Base-by-base conservation (phyloP, 2,888 invertebrate species). In the Dolichomitus sp. region DNA sequence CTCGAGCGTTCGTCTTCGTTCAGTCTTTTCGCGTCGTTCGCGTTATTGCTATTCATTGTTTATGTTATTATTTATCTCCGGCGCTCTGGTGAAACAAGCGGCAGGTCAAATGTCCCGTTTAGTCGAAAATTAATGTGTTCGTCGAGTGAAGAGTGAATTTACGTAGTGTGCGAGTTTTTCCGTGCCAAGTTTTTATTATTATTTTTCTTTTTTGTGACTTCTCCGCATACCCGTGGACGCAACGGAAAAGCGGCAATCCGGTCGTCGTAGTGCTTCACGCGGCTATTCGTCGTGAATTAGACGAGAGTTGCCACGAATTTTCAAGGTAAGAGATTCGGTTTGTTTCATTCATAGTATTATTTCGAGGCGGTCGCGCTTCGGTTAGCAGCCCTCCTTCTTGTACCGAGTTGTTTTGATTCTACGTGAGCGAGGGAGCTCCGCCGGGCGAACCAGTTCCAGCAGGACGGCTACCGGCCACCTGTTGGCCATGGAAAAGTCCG, bases 381-480 rank as follows among this genome's bases (percentile, higher is more conserved):
- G 45, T 57, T 6, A 23, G n/a, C 30, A 54, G 61, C 48, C 11
- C 33, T 17, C 11, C 3, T 6, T 54, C 42, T 52, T 48, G 11
- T 68, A 23, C 48, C 27, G 52, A 52, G 83, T 83, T 83, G 83
- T 83, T 83, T 83, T 83, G 72, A 83, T 83, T 68, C 72, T 23
- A 45, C 76, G 76, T 52, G 75, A 30, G n/a, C 70, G 57, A 69
- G 74, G 74, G 70, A 78, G 54, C 70, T 70, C 19, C 37, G 61
- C 59, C 61, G 73, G 66, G 74, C 76, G 77, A 81, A 84, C 83
- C 81, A 80, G 83, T 78, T 78, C 59, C 75, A 68, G 37, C 54
- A 69, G 63, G 48, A 72, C 63, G 81, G 69, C 74, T 84, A 87
- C 78, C 81, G 69, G 87, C 89, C 89, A 89, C 89, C 88, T 89